These are phyloP conservation scores for Garra rufa DNA, from an alignment of 2,113 vertebrate genomes.

Conservation along the genomic window DNA sequence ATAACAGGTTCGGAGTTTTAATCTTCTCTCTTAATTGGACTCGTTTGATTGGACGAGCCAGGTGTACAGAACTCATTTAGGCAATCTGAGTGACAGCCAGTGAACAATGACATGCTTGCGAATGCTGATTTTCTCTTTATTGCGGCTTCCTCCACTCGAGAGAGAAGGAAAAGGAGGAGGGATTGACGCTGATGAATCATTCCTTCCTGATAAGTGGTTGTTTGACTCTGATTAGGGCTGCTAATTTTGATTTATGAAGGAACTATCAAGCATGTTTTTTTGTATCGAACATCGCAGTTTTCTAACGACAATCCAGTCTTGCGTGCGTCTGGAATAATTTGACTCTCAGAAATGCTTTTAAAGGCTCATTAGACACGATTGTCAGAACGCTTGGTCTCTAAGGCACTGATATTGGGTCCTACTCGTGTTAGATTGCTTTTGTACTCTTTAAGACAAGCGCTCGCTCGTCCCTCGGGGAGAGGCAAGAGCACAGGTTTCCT, in stretches of 20 bases:
- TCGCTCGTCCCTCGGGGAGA: not conserved
- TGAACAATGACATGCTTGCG: conserved; percentile 39
- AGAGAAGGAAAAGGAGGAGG: conserved; percentile 44
- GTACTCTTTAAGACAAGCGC: conserved; percentile 36
- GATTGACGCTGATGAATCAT: conserved; percentile 49
- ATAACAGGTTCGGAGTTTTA: conserved; percentile 47
- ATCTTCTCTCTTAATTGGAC: conserved; percentile 56
- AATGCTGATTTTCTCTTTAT: conserved; percentile 49
- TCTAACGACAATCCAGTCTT: conserved; percentile 43
- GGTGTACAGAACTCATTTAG: conserved; percentile 50
- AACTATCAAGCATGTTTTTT: conserved; percentile 49
- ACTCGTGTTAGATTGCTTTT: conserved; percentile 31
- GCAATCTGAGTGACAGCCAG: conserved; percentile 41
- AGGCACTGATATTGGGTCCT: conserved; percentile 21
- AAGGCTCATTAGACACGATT: conserved; percentile 36
- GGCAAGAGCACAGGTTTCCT: conserved; percentile 20
- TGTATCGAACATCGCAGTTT: conserved; percentile 44
- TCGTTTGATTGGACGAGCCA: conserved; percentile 47
- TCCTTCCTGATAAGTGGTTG: conserved; percentile 51
- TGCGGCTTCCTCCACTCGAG: conserved; percentile 34
- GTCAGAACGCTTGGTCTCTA: not conserved
- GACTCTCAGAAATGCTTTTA: conserved; percentile 8
- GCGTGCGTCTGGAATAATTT: conserved; percentile 7
- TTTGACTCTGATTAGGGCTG: conserved; percentile 58
- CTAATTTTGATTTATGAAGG: conserved; percentile 59